phyloP scores from a whole-genome alignment of 2,113 vertebrate species.

The Apodemus sylvaticus region DNA sequence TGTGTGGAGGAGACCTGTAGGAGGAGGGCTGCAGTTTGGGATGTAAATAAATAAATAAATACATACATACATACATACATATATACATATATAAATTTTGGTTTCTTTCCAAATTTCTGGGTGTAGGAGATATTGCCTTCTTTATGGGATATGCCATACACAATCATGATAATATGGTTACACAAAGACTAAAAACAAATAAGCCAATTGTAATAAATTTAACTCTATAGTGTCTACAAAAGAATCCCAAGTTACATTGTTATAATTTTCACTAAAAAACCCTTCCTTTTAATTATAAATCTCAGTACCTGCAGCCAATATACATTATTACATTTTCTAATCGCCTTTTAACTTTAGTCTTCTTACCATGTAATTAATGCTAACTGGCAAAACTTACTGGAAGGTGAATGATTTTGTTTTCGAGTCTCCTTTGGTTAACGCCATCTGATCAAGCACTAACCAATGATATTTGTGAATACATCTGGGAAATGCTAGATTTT shows the following conservation, averaged over 20 bases:
- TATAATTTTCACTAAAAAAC: neutral
- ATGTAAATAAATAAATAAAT: too few species aligned
- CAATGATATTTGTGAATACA: neutral
- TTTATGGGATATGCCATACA: neutral
- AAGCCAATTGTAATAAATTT: neutral
- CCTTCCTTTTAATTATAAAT: neutral
- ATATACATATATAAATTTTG: neutral
- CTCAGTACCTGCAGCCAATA: rapidly evolving
- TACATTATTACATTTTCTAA: neutral
- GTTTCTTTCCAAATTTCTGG: neutral
- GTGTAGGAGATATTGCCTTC: neutral
- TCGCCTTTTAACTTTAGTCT: neutral
- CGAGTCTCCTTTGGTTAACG: neutral
- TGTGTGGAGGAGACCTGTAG: too few species aligned
- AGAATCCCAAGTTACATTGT: neutral
- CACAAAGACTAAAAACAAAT: neutral
- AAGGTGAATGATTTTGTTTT: neutral
- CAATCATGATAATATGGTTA: neutral
- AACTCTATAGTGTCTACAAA: neutral
- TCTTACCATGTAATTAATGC: neutral
- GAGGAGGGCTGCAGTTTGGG: too few species aligned
- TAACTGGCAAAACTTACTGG: neutral
- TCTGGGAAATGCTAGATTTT: neutral
- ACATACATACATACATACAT: too few species aligned
- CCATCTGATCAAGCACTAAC: neutral